Evolutionary conservation across 2,797 vertebrate genomes (phyloP).

Genomic region (Aphelocoma californica): DNA sequence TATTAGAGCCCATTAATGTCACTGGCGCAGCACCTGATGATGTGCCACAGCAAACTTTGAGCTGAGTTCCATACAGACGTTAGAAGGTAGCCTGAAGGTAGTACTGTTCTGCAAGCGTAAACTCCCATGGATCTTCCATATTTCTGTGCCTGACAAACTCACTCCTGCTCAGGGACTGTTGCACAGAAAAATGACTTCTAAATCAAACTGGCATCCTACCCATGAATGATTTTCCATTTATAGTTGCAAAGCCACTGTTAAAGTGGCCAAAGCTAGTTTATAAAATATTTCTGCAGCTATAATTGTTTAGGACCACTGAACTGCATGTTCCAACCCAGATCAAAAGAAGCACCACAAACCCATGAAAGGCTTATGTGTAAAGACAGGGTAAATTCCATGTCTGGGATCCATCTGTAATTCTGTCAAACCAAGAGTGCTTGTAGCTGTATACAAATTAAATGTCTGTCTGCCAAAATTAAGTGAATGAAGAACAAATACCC

Average conservation of each 20-base stretch:
- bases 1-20: not conserved
- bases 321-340: constrained; percentile 54
- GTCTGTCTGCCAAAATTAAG: constrained; percentile 47
- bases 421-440: constrained; percentile 27
- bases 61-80: not conserved
- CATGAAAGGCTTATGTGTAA: constrained; percentile 50
- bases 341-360: constrained; percentile 61
- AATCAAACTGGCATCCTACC: constrained; percentile 21
- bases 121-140: not conserved
- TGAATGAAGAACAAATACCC: not conserved
- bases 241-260: constrained; percentile 36
- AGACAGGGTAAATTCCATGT: constrained; percentile 46
- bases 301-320: constrained; percentile 58
- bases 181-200: not conserved
- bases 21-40: not conserved
- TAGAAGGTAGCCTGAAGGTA: not conserved
- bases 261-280: constrained; percentile 34
- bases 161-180: not conserved
- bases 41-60: not conserved
- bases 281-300: constrained; percentile 30
- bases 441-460: constrained; percentile 40
- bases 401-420: constrained; percentile 56
- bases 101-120: not conserved
- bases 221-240: constrained; percentile 38
- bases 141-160: not conserved